phyloP scores from a whole-genome alignment of 2,888 invertebrate species.

The Nomada fabriciana region DNA sequence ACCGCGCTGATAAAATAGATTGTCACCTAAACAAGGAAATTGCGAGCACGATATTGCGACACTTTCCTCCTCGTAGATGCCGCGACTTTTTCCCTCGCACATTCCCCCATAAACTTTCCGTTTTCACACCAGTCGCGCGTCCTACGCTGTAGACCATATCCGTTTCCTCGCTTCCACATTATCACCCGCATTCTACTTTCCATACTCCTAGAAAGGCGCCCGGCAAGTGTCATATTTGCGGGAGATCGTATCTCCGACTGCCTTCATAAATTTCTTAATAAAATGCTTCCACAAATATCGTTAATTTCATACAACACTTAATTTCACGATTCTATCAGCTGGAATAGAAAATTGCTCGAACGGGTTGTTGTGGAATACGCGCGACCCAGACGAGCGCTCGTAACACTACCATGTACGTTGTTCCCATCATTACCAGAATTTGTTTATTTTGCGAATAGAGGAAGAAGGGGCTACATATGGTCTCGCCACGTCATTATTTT shows the following conservation, averaged over 20 bases:
- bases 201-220: background rate
- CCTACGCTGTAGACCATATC: slow-evolving; percentile 22
- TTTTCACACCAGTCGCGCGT: slow-evolving; percentile 46
- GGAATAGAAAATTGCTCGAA: background rate
- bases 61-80: slow-evolving; percentile 8
- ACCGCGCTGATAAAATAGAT: slow-evolving; percentile 41
- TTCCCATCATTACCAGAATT: background rate
- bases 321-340: background rate
- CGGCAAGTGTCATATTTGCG: slow-evolving; percentile 55
- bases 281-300: background rate
- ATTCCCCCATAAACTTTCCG: slow-evolving; percentile 57
- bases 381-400: background rate
- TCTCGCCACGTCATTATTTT: slow-evolving; percentile 10
- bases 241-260: slow-evolving; percentile 31
- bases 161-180: slow-evolving; percentile 35
- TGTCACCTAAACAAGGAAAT: slow-evolving; percentile 46
- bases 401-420: background rate
- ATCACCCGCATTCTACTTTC: slow-evolving; percentile 44
- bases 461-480: background rate
- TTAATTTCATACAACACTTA: background rate
- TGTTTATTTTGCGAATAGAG: background rate
- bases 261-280: slow-evolving; percentile 36
- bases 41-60: slow-evolving; percentile 42
- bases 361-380: background rate
- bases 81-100: slow-evolving; percentile 26